A percentile compares a stretch with the other conserved stretches of the same genome.
These are phyloP conservation scores for Ennomos quercinarius DNA, from an alignment of 2,888 invertebrate species.

Conservation along the genomic window DNA sequence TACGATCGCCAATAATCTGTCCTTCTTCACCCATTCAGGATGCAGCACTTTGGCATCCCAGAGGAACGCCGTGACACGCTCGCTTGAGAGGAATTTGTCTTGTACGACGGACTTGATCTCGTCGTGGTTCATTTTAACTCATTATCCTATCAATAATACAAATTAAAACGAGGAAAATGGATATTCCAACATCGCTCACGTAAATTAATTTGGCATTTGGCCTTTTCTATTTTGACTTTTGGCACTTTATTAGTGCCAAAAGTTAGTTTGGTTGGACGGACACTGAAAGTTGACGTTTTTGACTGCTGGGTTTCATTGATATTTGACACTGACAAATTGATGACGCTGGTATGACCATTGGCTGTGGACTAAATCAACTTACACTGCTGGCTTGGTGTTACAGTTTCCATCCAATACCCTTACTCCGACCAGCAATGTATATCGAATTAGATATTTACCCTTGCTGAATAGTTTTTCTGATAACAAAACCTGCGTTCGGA, in stretches of 20 bases:
- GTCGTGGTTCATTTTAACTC: conserved; percentile 77
- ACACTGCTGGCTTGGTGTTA: too few species aligned
- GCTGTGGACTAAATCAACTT: too few species aligned
- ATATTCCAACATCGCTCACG: conserved; percentile 46
- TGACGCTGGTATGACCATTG: too few species aligned
- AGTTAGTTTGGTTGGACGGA: conserved; percentile 23
- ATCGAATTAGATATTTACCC: too few species aligned
- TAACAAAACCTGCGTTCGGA: too few species aligned
- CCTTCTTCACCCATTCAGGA: conserved; percentile 78
- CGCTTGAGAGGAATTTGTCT: conserved; percentile 80
- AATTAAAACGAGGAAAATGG: conserved; percentile 29
- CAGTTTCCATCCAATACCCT: too few species aligned
- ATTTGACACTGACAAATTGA: too few species aligned
- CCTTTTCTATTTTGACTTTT: background rate
- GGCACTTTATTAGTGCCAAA: background rate
- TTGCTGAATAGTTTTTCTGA: too few species aligned
- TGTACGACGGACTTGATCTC: conserved; percentile 78
- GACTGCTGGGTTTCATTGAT: too few species aligned
- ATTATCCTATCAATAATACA: conserved; percentile 33
- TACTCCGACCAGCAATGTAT: too few species aligned
- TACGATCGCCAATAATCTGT: conserved; percentile 77
- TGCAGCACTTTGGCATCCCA: conserved; percentile 79
- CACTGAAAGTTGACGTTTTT: too few species aligned
- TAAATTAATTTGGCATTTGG: conserved; percentile 15
- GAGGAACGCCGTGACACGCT: conserved; percentile 76